Base-by-base conservation (phyloP, 2,888 invertebrate genomes). In the Poecilus cupreus region DNA sequence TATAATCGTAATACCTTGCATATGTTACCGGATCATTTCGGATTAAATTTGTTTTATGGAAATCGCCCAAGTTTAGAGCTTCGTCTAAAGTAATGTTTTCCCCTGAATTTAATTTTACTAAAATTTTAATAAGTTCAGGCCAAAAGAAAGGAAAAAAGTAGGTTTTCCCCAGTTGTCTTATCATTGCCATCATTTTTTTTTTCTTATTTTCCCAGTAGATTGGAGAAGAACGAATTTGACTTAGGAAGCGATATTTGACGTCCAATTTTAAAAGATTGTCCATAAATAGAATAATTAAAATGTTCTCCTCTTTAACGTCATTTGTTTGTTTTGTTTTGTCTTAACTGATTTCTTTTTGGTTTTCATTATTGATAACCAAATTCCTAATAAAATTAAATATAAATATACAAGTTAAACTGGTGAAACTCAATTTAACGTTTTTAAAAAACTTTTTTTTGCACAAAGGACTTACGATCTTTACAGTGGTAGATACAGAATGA, bases 1-100 rank as follows among this genome's bases (percentile, higher is more conserved):
- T 83, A 39, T 79, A 72, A 77, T 82, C 68, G 72, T 80, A 82
- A 82, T 83, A 82, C 13, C 13, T 49, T 8, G 83, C 84, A 82
- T 85, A 85, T 1, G 84, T 83, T 10, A 85, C 84, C 0, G 84
- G 85, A 72, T 85, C 84, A 37, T 74, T 32, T 82, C 82, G 81
- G 24, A 85, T 85, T 39, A 85, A 60, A 37, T 81, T 60, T 0
- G 82, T 79, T 64, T 85, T 85, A 37, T 54, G 76, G 37, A 16
- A 13, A 37, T 26, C 68, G 11, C 32, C 68, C n/a, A 68, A 37
- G 5, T 68, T 10, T 13, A 68, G 13, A n/a, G 68, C 68, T 5
- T 26, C 32, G 11, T 32, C 32, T n/a, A 13, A 6, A 3, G 13
- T 13, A 20, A 13, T 64, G 75, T 51, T 24, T 68, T 81, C 54